Conservation (phyloP, 2,888 invertebrate species). For the Melanophora roralis region DNA sequence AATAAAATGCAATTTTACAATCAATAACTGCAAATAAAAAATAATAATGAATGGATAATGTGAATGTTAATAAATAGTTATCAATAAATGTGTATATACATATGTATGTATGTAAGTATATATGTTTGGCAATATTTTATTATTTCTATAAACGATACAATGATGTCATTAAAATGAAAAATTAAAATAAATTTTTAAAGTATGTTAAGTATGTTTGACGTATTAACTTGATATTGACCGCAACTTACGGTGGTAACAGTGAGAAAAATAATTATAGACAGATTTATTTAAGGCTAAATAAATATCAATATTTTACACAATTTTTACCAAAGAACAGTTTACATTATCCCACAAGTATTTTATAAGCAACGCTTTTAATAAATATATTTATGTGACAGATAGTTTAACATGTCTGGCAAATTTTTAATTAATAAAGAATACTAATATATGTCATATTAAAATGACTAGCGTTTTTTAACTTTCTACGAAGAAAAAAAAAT, state of each 20-base stretch:
- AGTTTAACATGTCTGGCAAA: too few relatives aligned
- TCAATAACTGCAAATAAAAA: slow-evolving; percentile 4
- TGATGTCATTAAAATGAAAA: slow-evolving; percentile 48
- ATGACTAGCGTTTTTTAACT: too few relatives aligned
- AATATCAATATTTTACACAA: too few relatives aligned
- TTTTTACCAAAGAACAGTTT: too few relatives aligned
- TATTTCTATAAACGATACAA: slow-evolving; percentile 21
- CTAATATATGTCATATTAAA: too few relatives aligned
- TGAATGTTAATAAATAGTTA: slow-evolving; percentile 22
- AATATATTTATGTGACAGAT: too few relatives aligned
- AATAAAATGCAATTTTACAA: neutral
- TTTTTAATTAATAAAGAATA: too few relatives aligned
- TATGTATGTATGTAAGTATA: neutral
- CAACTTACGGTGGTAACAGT: neutral
- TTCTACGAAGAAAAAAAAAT: too few relatives aligned
- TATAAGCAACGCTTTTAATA: too few relatives aligned
- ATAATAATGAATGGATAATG: neutral
- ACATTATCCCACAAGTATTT: too few relatives aligned
- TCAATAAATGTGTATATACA: neutral
- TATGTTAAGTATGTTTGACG: neutral
- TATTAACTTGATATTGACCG: neutral
- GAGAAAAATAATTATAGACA: neutral
- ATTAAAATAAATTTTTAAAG: neutral
- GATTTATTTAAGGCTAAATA: too few relatives aligned
- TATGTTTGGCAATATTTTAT: slow-evolving; percentile 15